A percentile compares a stretch with the other conserved stretches of the same genome.
phyloP scores from a whole-genome alignment of 2,113 vertebrate genomes.

The Callorhinus ursinus region DNA sequence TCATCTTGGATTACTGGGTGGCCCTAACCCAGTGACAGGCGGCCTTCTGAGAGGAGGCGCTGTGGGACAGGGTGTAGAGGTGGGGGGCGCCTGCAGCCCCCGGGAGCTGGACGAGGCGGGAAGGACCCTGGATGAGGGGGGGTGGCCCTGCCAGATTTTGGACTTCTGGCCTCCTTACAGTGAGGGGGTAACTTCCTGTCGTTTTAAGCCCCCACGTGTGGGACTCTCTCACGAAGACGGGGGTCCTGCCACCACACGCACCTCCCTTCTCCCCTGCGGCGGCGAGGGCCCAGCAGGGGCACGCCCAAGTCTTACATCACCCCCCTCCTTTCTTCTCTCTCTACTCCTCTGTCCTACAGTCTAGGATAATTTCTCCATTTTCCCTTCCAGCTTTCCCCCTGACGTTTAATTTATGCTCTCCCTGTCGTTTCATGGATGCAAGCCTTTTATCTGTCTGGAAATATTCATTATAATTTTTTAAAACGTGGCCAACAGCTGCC shows the following conservation, averaged over 20 bases:
- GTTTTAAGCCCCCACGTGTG: rapidly evolving
- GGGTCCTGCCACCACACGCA: rapidly evolving
- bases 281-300: neutral
- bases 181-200: neutral
- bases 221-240: rapidly evolving
- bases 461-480: neutral
- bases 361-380: neutral
- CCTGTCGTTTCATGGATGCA: neutral
- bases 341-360: neutral
- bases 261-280: neutral
- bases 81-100: rapidly evolving
- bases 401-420: neutral
- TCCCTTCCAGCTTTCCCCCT: neutral
- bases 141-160: rapidly evolving
- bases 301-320: neutral
- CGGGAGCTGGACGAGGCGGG: too few species aligned
- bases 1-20: neutral
- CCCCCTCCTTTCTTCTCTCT: neutral
- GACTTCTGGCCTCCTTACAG: neutral
- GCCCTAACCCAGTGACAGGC: neutral
- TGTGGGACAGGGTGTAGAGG: neutral
- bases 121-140: neutral
- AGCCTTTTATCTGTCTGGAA: neutral
- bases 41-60: neutral
- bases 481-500: neutral